A percentile compares a stretch with the other conserved stretches of the same genome.
Evolutionary conservation across 1,140 invertebrate species (phyloP).

Genomic region (Euura lappo): DNA sequence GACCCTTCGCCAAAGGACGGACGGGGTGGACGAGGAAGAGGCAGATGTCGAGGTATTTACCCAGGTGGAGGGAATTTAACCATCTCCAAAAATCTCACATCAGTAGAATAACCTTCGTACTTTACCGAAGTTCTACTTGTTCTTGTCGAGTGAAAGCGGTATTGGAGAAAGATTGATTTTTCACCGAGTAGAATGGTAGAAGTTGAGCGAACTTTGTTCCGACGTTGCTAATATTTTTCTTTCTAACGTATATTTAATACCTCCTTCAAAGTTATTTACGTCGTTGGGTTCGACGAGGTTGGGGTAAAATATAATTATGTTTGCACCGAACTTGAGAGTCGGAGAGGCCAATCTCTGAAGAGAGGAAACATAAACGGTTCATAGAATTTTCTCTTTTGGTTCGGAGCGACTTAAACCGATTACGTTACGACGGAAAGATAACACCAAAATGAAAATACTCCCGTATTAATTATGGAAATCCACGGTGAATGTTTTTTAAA

Average conservation of each 20-base stretch:
- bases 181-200: too few relatives aligned
- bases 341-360: not conserved
- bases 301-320: not conserved
- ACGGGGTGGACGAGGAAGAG: not conserved
- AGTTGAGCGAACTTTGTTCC: too few relatives aligned
- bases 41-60: not conserved
- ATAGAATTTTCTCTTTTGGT: not conserved
- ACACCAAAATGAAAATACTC: conserved; percentile 3
- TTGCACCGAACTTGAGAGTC: not conserved
- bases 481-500: not conserved
- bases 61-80: not conserved
- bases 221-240: too few relatives aligned
- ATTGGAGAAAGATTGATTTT: too few relatives aligned
- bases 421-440: not conserved
- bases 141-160: too few relatives aligned
- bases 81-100: too few relatives aligned
- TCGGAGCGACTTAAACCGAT: not conserved
- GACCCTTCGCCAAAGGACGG: not conserved
- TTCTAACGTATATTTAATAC: too few relatives aligned
- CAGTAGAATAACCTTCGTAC: too few relatives aligned
- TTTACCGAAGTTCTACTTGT: too few relatives aligned
- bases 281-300: too few relatives aligned
- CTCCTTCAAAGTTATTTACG: too few relatives aligned
- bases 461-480: not conserved
- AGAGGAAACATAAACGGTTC: not conserved